Evolutionary conservation across 1,140 invertebrate species (phyloP), one percentile per base, ranked within the genome.

Genomic region (Dysdera silvatica): DNA sequence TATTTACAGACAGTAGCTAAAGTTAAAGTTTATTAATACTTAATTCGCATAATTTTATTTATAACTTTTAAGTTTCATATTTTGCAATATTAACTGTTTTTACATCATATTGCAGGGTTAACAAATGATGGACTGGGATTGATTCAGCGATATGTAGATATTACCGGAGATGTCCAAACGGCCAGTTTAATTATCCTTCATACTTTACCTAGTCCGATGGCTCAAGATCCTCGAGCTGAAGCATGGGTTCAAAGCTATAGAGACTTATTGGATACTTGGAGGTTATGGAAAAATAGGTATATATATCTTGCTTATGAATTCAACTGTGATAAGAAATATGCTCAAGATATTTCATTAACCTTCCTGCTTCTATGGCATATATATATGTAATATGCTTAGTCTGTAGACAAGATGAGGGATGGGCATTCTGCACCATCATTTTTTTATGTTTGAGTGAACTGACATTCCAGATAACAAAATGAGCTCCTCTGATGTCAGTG

Each of bases 131-230:
- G 70, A 26, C 80, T 96, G 31, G 82, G 85, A 52, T 78, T 97
- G 67, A 77, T 98, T 63, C 90, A 95, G 74, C 83, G 83, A 66
- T 95, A 94, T 78, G 80, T 97, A 67, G 91, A 98, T 76, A 77
- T 78, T n/a, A 88, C 88, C 0, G 87, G 88, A 31, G 95, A 98
- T 80, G 85, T 97, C 53, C 94, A 97, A 78, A 92, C 90, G 28
- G 90, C 87, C 3, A 85, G 88, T 72, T 77, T 95, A 52, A 82
- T 94, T 63, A 84, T 85, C 7, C 84, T 91, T 28, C 75, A 85
- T 82, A 69, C 85, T 83, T 72, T 82, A 80, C 66, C 74, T 18
- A 76, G 81, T 20, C 84, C 87, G 70, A 76, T 88, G 35, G 76
- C 85, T 74, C 82, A 67, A 80, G 71, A 83, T 69, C 76, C 79